These are phyloP conservation scores for Tethea ocularis DNA, from an alignment of 2,888 invertebrate genomes.

Conservation along the genomic window DNA sequence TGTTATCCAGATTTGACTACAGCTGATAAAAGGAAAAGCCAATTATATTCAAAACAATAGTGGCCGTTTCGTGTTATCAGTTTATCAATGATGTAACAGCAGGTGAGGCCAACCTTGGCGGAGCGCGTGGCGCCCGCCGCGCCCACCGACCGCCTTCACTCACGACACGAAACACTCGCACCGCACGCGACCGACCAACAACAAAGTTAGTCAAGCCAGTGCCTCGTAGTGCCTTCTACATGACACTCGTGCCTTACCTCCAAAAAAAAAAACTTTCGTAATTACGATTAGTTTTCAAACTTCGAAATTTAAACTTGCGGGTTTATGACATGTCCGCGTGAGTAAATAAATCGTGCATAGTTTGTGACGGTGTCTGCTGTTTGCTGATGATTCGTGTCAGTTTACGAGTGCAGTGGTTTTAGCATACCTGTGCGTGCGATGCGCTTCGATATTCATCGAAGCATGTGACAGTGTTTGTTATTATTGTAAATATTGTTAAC, in stretches of 20 bases:
- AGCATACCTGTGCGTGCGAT: conserved; percentile 15
- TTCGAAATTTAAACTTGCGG: conserved; percentile 6
- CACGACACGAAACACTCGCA: conserved; percentile 11
- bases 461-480: conserved; percentile 35
- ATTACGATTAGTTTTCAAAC: conserved; percentile 27
- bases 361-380: conserved; percentile 18
- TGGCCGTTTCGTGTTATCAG: conserved; percentile 45
- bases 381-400: conserved; percentile 19
- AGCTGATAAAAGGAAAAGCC: conserved; percentile 27
- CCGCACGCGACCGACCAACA: conserved; percentile 23
- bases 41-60: neutral
- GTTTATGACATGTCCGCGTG: conserved; percentile 7
- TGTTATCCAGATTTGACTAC: conserved; percentile 19
- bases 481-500: conserved; percentile 14
- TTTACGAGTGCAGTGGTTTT: conserved; percentile 28
- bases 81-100: conserved; percentile 60
- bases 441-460: conserved; percentile 11
- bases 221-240: conserved; percentile 61
- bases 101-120: conserved; percentile 33
- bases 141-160: conserved; percentile 25
- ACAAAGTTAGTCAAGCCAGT: conserved; percentile 41
- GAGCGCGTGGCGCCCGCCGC: conserved; percentile 25
- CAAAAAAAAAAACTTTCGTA: conserved; percentile 15
- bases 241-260: conserved; percentile 58
- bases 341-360: conserved; percentile 22